Percentiles rank a stretch among this genome's conserved stretches.
These are phyloP conservation scores for Micoletzkya japonica DNA, from an alignment of 2,888 invertebrate genomes.

Conservation along the genomic window DNA sequence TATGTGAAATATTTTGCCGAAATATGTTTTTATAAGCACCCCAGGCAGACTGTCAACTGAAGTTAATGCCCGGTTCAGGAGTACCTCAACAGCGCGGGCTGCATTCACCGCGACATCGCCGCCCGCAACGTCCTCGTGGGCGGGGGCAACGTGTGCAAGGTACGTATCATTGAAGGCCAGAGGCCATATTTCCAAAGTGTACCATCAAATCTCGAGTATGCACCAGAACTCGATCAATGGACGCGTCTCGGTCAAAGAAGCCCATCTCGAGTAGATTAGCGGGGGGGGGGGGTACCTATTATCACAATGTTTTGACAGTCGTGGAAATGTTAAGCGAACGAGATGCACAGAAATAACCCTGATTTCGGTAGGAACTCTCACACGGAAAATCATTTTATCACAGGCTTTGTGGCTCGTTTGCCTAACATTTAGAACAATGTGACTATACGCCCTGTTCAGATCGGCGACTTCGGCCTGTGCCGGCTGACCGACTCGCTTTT, in stretches of 20 bases:
- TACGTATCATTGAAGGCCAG: conserved; percentile 7
- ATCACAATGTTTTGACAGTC: too few relatives aligned
- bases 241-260: too few relatives aligned
- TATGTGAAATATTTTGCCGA: conserved; percentile 15
- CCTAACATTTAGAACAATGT: too few relatives aligned
- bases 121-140: conserved; percentile 55
- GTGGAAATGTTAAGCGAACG: too few relatives aligned
- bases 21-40: neutral
- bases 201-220: too few relatives aligned
- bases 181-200: too few relatives aligned
- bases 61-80: conserved; percentile 34
- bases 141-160: conserved; percentile 45
- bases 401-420: too few relatives aligned
- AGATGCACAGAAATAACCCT: too few relatives aligned
- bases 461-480: conserved; percentile 58
- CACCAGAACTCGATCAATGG: too few relatives aligned
- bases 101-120: conserved; percentile 57
- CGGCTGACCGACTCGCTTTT: conserved; percentile 52
- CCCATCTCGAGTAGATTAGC: too few relatives aligned
- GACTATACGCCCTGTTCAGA: conserved; percentile 35
- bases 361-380: too few relatives aligned
- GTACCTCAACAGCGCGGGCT: conserved; percentile 52
- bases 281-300: neutral
- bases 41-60: neutral
- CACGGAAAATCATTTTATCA: too few relatives aligned